Base-by-base conservation (phyloP, 1,140 invertebrate species). In the Centruroides vittatus region DNA sequence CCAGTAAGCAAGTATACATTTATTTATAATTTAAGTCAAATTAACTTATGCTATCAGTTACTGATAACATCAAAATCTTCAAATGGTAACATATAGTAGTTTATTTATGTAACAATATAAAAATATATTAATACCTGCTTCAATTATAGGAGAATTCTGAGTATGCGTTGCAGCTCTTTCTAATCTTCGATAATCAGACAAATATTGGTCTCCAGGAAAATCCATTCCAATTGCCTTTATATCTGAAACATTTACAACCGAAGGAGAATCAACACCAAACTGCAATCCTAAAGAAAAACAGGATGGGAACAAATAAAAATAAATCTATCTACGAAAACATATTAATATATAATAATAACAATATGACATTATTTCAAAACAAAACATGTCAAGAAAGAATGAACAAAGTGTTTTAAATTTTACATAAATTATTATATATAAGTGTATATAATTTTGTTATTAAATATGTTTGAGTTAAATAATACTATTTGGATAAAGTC, bases 181-280 rank as follows among this genome's bases (percentile, higher is more conserved):
- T 36, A 92, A 67, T 60, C 86, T 80, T 67, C 87, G 56, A 79
- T 86, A 91, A 68, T 92, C 88, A 4, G 86, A 88, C 60, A 93
- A 76, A 59, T 91, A 80, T 69, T 91, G 88, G 54, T 78, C 78
- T 49, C 81, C 81, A 61, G 78, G 75, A 55, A 78, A 75, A 52
- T 81, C 83, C 52, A 82, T 81, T 11, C 82, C 84, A 60, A 90
- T 75, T 0, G 89, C 89, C 59, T 91, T 89, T 41, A 93, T 79
- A 77, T 95, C 91, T 86, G 69, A 63, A 77, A 71, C 55, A 66
- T 56, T 57, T 46, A 64, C 47, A 60, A 41, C 23, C 48, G 50
- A 61, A 47, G 60, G 49, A 57, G 50, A 53, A 60, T 62, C 58
- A 64, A 48, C 53, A 58, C 65, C 63, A 61, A 62, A 58, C 41